Percentiles rank a stretch among this genome's conserved stretches.
phyloP scores from a whole-genome alignment of 2,113 vertebrate species.

The Perca flavescens region DNA sequence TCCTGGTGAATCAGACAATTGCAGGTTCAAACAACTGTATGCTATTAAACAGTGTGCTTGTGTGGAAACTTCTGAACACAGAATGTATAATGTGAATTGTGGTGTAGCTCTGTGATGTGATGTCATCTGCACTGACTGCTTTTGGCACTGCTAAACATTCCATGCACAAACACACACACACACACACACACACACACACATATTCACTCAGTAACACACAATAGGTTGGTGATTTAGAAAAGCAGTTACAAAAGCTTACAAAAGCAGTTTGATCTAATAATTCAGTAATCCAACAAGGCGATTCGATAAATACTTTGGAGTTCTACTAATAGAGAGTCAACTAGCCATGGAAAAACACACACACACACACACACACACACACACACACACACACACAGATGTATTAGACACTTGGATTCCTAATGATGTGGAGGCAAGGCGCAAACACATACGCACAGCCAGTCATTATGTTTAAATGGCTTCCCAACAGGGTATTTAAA shows the following conservation, averaged over 20 bases:
- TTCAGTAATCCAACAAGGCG: constrained; percentile 25
- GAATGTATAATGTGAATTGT: background rate
- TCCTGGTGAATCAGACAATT: background rate
- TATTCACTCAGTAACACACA: constrained; percentile 8
- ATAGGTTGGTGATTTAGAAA: background rate
- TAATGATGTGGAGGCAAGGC: background rate
- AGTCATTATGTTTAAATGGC: constrained; percentile 5
- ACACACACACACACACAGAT: background rate
- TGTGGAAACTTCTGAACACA: background rate
- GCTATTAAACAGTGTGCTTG: background rate
- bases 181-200: background rate
- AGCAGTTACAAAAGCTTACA: background rate
- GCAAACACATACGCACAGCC: background rate
- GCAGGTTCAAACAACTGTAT: background rate
- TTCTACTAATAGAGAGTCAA: constrained; percentile 14
- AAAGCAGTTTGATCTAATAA: constrained; percentile 33
- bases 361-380: constrained; percentile 16
- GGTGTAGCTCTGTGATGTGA: background rate
- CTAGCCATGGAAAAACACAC: background rate
- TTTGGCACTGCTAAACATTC: background rate
- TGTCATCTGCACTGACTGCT: constrained; percentile 7
- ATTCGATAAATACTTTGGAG: constrained; percentile 32
- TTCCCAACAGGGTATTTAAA: background rate
- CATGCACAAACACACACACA: background rate
- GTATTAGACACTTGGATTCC: background rate